Evolutionary conservation across 1,140 invertebrate genomes (phyloP).

Genomic region (Lucilia sericata): DNA sequence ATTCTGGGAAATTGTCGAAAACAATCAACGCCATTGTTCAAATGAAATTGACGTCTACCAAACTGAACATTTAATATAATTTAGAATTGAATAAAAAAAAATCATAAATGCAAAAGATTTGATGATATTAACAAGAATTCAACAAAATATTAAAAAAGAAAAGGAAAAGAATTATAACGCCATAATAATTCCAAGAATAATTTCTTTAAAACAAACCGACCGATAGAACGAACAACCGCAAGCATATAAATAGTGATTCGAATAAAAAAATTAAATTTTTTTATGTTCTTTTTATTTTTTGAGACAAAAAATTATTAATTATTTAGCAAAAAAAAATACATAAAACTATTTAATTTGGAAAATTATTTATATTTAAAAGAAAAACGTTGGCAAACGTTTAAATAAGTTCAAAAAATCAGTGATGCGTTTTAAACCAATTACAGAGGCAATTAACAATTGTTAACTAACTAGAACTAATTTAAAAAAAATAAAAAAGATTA

Average conservation of each 20-base stretch:
- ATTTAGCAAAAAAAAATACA: neutral
- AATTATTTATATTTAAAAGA: too few species aligned
- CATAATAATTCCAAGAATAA: slow-evolving; percentile 21
- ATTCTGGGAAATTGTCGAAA: slow-evolving; percentile 50
- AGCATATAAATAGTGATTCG: too few species aligned
- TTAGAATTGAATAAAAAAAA: slow-evolving; percentile 1
- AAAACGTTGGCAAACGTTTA: neutral
- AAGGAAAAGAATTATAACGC: neutral
- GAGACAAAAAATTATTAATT: neutral
- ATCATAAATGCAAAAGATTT: neutral
- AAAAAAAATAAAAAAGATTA: slow-evolving; percentile 30
- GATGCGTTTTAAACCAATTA: slow-evolving; percentile 47
- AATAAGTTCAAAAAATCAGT: slow-evolving; percentile 41
- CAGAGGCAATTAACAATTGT: slow-evolving; percentile 48
- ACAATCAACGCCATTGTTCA: slow-evolving; percentile 48
- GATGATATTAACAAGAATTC: neutral
- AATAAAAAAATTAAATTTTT: neutral
- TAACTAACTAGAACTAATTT: slow-evolving; percentile 49
- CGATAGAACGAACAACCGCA: neutral
- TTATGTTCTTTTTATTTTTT: neutral
- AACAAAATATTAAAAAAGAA: neutral
- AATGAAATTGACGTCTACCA: slow-evolving; percentile 34
- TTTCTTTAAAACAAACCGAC: neutral
- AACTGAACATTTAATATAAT: slow-evolving; percentile 13
- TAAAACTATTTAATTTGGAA: neutral